Evolutionary conservation across 2,797 vertebrate genomes (phyloP).

Genomic region (Poecilia velifera): DNA sequence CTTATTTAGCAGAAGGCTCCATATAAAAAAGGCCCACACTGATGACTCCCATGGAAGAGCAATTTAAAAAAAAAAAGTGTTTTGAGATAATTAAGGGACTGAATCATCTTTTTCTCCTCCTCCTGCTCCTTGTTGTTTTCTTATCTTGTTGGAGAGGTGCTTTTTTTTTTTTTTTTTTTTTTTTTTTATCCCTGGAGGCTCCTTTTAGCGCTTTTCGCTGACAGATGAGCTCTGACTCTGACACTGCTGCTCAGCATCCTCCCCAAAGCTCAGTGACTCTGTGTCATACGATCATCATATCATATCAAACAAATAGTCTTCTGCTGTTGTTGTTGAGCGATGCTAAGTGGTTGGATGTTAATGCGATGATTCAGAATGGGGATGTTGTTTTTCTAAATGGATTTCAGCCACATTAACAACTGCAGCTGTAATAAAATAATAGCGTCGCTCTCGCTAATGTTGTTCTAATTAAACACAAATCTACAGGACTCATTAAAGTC

Average conservation of each 20-base stretch:
- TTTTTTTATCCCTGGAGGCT: not conserved
- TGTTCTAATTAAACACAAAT: slow-evolving; percentile 29
- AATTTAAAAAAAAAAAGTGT: not conserved
- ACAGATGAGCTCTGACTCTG: not conserved
- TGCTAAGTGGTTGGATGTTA: not conserved
- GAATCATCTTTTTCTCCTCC: not conserved
- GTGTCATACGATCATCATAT: not conserved
- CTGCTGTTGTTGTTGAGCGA: slow-evolving; percentile 1
- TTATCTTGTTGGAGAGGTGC: not conserved
- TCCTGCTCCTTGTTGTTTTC: not conserved
- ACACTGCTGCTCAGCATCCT: not conserved
- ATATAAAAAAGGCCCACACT: slow-evolving; percentile 1
- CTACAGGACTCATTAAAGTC: not conserved
- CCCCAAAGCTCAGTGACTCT: not conserved
- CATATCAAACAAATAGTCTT: not conserved
- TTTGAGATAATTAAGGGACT: slow-evolving; percentile 31
- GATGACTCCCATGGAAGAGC: not conserved
- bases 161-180: not conserved
- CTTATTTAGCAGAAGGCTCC: slow-evolving; percentile 3
- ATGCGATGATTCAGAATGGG: not conserved
- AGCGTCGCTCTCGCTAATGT: not conserved
- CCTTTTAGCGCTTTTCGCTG: not conserved
- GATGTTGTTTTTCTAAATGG: slow-evolving; percentile 8
- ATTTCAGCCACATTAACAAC: slow-evolving; percentile 15
- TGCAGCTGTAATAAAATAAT: slow-evolving; percentile 4